Evolutionary conservation across 2,113 vertebrate genomes (phyloP).

Genomic region (Coptodon rendalli): DNA sequence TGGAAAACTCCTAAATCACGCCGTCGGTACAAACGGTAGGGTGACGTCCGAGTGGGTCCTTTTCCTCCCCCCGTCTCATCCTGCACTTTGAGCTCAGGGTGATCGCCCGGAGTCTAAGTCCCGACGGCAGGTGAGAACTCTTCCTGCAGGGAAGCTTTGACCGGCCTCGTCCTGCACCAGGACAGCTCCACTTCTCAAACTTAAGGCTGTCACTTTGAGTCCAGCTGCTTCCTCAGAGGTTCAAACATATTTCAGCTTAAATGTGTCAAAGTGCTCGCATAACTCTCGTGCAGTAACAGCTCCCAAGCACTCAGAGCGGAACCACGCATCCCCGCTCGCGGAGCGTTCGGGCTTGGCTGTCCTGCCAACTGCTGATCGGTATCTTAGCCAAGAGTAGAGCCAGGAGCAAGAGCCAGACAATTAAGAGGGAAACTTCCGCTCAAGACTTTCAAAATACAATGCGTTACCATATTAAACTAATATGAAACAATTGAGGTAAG

Average conservation of each 20-base stretch:
- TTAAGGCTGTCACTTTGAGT: neutral
- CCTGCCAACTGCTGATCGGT: conserved; percentile 41
- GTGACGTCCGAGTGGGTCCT: conserved; percentile 1
- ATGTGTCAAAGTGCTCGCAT: neutral
- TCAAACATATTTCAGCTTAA: neutral
- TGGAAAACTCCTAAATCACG: conserved; percentile 37
- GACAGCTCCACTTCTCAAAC: conserved; percentile 20
- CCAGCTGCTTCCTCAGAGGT: neutral
- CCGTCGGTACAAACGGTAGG: conserved; percentile 22
- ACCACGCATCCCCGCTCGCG: neutral
- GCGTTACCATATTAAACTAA: neutral
- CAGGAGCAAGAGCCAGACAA: accelerated
- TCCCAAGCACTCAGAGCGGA: neutral
- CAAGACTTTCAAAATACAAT: neutral
- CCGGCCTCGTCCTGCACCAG: neutral
- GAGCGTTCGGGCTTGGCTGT: conserved; percentile 15
- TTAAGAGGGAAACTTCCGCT: neutral
- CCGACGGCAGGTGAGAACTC: neutral
- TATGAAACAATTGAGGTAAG: neutral
- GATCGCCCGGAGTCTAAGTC: neutral
- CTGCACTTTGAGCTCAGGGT: neutral
- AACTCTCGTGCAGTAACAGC: neutral
- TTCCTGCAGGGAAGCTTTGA: neutral
- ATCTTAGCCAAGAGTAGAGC: conserved; percentile 18
- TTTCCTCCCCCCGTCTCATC: conserved; percentile 30